Evolutionary conservation across 1,140 invertebrate genomes (phyloP), one percentile per base, ranked within the genome.

Genomic region (Drosophila orena): DNA sequence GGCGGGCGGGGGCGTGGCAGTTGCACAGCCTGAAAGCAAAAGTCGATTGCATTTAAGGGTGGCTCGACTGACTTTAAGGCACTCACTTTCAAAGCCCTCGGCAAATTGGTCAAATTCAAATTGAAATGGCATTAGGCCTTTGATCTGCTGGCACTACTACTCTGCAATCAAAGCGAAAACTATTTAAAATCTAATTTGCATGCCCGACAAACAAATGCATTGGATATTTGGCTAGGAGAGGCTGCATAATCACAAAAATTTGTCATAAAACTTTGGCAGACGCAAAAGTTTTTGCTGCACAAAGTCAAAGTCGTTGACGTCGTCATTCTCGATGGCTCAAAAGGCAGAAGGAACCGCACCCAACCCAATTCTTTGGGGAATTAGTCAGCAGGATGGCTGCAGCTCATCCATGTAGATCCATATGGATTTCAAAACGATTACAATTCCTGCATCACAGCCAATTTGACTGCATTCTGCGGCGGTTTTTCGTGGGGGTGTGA

Each of bases 101-200:
- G 60, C 43, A 73, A 86, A 88, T 83, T 88, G 72, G 65, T 52
- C 58, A 86, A 86, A 86, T 88, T 86, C 55, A 86, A 86, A 86
- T 86, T 86, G 83, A 78, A 86, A 76, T 74, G 53, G 55, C 62
- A 66, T 81, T 81, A 72, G 79, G 74, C 57, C 72, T 75, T 84
- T 84, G 77, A 85, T 73, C 72, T 50, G 30, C 30, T 46, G 17
- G 17, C 1, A 35, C 20, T 40, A 17, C 30, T n/a, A 10, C 42
- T 40, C 14, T 37, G 75, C 81, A 78, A 76, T 71, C 83, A 79
- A 81, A 70, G 74, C 69, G 61, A 70, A 83, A 88, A 88, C 81
- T 88, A 86, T 86, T 86, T 76, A 83, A 88, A 86, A 83, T 86
- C 83, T 83, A 88, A 86, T 86, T 86, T 86, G 84, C 84, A 89